Evolutionary conservation across 1,140 invertebrate species (phyloP), one percentile per base, ranked within the genome.

Genomic region (Caenorhabditis inopinata): DNA sequence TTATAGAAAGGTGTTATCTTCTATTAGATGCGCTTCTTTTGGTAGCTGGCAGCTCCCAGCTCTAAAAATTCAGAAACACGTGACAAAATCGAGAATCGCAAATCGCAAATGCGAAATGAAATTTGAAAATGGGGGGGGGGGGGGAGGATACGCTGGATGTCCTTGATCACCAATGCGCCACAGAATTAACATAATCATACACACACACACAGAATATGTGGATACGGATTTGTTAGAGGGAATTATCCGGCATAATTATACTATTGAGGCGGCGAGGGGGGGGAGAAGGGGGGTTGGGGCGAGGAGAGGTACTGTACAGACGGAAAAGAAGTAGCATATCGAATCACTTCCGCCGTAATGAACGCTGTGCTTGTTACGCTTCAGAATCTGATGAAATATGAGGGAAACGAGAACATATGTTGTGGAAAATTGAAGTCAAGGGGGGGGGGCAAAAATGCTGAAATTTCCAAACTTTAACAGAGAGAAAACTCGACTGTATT

Each of bases 271-370:
- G 47, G 47, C n/a, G n/a, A n/a, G n/a, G n/a, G n/a, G n/a, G n/a
- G n/a, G n/a, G n/a, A n/a, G n/a, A n/a, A n/a, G n/a, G n/a, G n/a
- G n/a, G n/a, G n/a, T n/a, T n/a, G n/a, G n/a, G n/a, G n/a, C n/a
- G n/a, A n/a, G n/a, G n/a, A n/a, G n/a, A n/a, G n/a, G n/a, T n/a
- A n/a, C n/a, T n/a, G n/a, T n/a, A n/a, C n/a, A n/a, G n/a, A n/a
- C n/a, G n/a, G n/a, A n/a, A n/a, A n/a, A n/a, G n/a, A n/a, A 53
- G 7, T 42, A 68, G 58, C 58, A 68, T 68, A 68, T 68, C 58
- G 58, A 68, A 68, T 68, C 58, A 68, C 32, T 68, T 68, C 58
- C 58, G 58, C 58, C 58, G 58, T 42, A 68, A 68, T 68, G 58
- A 68, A 68, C 58, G 38, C 58, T 32, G 23, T 2, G 7, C 38